Percentiles rank a stretch among this genome's conserved stretches.
Conservation (phyloP, 2,797 vertebrate genomes). For the Anabas testudineus region DNA sequence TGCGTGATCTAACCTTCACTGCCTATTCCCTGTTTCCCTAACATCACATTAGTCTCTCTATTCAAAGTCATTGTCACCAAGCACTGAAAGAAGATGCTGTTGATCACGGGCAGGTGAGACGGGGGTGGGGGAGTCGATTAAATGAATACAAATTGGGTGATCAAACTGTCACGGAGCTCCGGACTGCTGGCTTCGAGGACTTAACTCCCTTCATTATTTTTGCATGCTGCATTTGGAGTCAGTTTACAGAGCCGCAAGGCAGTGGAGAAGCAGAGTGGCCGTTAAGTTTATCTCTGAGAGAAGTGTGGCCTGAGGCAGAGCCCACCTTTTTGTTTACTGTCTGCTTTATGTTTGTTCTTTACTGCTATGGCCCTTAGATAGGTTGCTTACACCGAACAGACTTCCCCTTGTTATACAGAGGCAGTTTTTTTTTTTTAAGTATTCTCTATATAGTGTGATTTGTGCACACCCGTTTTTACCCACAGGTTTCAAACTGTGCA, state of each 20-base stretch:
- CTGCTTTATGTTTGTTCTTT: conserved; percentile 59
- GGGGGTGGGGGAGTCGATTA: conserved; percentile 51
- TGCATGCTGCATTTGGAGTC: conserved; percentile 53
- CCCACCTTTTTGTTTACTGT: conserved; percentile 69
- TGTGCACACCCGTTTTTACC: conserved; percentile 14
- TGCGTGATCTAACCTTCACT: conserved; percentile 73
- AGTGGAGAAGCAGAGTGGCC: conserved; percentile 44
- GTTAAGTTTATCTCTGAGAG: conserved; percentile 68
- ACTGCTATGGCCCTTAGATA: conserved; percentile 31
- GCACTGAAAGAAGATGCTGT: conserved; percentile 41
- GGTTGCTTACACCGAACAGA: conserved; percentile 29
- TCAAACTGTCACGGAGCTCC: conserved; percentile 69
- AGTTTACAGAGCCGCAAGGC: conserved; percentile 50
- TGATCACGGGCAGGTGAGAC: conserved; percentile 26
- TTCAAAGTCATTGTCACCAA: conserved; percentile 73
- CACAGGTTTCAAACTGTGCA: conserved; percentile 8
- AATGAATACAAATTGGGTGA: conserved; percentile 76
- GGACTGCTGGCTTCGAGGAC: conserved; percentile 60
- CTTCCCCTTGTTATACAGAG: conserved; percentile 26
- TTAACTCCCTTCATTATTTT: conserved; percentile 70
- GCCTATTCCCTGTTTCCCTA: conserved; percentile 42
- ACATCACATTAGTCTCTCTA: conserved; percentile 64
- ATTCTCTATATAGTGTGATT: conserved; percentile 9
- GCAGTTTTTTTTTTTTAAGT: conserved; percentile 15
- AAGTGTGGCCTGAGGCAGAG: conserved; percentile 61